These are phyloP conservation scores for Rhynchophorus ferrugineus DNA, from an alignment of 1,140 invertebrate species.

Conservation along the genomic window DNA sequence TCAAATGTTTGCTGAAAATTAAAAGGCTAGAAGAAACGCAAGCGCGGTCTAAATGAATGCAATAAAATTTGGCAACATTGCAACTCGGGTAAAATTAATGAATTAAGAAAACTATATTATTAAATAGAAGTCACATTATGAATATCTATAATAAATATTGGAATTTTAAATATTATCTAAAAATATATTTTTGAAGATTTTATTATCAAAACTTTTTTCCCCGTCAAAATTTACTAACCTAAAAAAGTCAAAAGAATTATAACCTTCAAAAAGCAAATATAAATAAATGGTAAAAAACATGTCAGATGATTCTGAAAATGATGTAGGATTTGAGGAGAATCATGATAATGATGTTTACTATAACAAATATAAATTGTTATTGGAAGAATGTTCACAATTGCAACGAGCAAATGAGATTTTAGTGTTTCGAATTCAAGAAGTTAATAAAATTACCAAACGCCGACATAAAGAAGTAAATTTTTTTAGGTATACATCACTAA, in stretches of 20 bases:
- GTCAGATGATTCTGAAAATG: conserved; percentile 41
- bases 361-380: conserved; percentile 54
- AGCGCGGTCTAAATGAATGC: too few species aligned
- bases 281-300: conserved; percentile 41
- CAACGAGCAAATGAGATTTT: conserved; percentile 59
- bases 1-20: neutral
- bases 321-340: conserved; percentile 34
- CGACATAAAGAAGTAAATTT: conserved; percentile 50
- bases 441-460: conserved; percentile 49
- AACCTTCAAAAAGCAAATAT: too few species aligned
- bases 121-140: too few species aligned
- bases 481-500: conserved; percentile 26
- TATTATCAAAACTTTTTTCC: too few species aligned
- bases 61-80: too few species aligned
- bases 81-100: too few species aligned
- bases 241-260: too few species aligned
- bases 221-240: too few species aligned
- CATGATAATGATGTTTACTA: conserved; percentile 52
- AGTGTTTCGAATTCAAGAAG: conserved; percentile 54
- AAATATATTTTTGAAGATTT: too few species aligned
- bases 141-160: too few species aligned
- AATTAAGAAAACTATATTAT: too few species aligned
- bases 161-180: too few species aligned
- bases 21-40: neutral
- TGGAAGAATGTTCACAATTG: conserved; percentile 55